A percentile compares a stretch with the other conserved stretches of the same genome.
phyloP scores from a whole-genome alignment of 2,797 vertebrate species.

The Acomys russatus region DNA sequence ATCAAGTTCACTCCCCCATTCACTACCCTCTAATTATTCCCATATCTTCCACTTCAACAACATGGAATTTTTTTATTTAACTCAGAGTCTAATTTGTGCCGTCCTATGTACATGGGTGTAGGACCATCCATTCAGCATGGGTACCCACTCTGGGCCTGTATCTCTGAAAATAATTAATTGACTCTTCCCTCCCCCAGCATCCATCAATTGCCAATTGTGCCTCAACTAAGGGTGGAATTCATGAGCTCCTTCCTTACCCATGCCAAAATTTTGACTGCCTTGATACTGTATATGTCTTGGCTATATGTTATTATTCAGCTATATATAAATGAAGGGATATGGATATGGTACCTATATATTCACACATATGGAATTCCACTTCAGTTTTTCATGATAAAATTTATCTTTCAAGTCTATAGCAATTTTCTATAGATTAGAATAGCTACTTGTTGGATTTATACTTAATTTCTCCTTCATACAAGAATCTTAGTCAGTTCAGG shows the following conservation, averaged over 20 bases:
- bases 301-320: background rate
- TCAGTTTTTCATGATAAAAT: slow-evolving; percentile 27
- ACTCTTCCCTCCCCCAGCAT: background rate
- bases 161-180: background rate
- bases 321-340: background rate
- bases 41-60: too few species aligned
- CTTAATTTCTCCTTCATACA: background rate
- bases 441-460: background rate
- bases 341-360: slow-evolving; percentile 11
- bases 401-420: background rate
- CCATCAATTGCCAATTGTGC: background rate
- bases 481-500: background rate
- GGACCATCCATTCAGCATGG: too few species aligned
- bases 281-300: background rate
- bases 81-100: too few species aligned
- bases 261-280: background rate
- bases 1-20: too few species aligned
- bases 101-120: too few species aligned
- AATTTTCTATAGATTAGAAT: background rate
- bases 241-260: background rate
- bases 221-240: background rate
- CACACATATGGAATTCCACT: background rate
- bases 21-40: too few species aligned
- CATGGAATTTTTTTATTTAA: too few species aligned
- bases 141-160: too few species aligned